These are phyloP conservation scores for Eurosta solidaginis DNA, from an alignment of 1,140 invertebrate species.

Conservation along the genomic window DNA sequence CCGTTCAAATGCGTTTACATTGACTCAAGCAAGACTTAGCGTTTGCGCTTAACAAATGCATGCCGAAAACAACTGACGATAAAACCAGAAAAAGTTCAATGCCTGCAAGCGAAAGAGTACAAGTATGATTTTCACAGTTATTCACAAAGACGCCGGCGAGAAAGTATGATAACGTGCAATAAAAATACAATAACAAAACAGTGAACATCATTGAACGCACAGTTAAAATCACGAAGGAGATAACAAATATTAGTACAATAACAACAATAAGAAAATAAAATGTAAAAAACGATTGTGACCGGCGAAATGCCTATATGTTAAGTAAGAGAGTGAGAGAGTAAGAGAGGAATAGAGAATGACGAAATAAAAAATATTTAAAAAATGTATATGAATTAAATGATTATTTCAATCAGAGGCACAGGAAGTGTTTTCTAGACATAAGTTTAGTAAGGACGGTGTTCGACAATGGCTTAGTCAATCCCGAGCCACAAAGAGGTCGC, in stretches of 20 bases:
- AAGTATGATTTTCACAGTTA: neutral
- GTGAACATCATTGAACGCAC: neutral
- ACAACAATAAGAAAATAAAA: neutral
- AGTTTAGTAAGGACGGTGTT: too few relatives aligned
- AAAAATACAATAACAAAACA: neutral
- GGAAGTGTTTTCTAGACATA: too few relatives aligned
- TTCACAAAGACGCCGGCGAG: neutral
- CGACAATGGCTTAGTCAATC: too few relatives aligned
- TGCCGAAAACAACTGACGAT: neutral
- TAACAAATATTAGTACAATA: neutral
- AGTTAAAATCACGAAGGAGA: neutral
- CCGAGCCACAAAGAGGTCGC: too few relatives aligned
- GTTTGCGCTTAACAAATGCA: neutral
- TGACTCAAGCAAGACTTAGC: neutral
- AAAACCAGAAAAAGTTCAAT: neutral
- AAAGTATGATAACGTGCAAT: neutral
- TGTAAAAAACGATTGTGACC: conserved; percentile 4
- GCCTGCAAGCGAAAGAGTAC: neutral
- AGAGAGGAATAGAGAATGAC: neutral
- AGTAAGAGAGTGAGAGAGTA: neutral
- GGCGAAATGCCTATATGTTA: neutral
- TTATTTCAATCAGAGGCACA: too few relatives aligned
- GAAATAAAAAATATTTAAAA: neutral
- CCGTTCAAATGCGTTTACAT: too few relatives aligned
- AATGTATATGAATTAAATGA: too few relatives aligned